Base-by-base conservation (phyloP, 2,888 invertebrate species). In the Caradrina kadenii region DNA sequence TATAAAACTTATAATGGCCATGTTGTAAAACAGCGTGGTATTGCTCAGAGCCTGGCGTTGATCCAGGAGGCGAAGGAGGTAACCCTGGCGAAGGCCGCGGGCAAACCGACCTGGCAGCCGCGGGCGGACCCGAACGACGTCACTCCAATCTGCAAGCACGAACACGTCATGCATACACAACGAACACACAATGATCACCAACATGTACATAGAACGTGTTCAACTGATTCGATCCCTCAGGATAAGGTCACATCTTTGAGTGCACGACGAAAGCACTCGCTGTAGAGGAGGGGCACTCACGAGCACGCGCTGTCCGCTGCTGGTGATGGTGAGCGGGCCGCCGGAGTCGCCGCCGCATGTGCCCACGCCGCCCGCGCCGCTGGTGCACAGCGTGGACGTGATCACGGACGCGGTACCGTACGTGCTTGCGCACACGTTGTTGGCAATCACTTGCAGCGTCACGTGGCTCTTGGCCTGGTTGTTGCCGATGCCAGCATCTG, bases 291-390 rank as follows among this genome's bases (percentile, higher is more conserved):
- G n/a, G 52, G 35, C 1, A 75, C 85, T 80, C 35, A 90, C 90
- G 82, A 90, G 80, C 31, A 82, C 63, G 53, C 87, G 79, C 62
- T 84, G 73, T 64, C 83, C 86, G 77, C 86, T 88, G 79, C 83
- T 83, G 75, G 80, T 79, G 75, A 89, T 49, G 61, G 83, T 73
- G 67, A 92, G 87, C 19, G 92, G 90, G 48, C 93, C 89, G 62
- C 92, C 92, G 61, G 92, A 92, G 89, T 93, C 93, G 0, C 92
- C 91, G 86, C 92, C 86, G 91, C 95, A 91, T 83, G 94, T 89
- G 84, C 92, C 86, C 21, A 75, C 75, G 39, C 90, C 89, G 48
- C 82, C 79, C n/a, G 86, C 76, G 62, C 89, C 90, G 86, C 89
- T 87, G 78, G 90, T 87, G 89, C 94, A 90, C 83, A 94, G 74